Conservation (phyloP, 2,113 vertebrate genomes). For the Cromileptes altivelis region DNA sequence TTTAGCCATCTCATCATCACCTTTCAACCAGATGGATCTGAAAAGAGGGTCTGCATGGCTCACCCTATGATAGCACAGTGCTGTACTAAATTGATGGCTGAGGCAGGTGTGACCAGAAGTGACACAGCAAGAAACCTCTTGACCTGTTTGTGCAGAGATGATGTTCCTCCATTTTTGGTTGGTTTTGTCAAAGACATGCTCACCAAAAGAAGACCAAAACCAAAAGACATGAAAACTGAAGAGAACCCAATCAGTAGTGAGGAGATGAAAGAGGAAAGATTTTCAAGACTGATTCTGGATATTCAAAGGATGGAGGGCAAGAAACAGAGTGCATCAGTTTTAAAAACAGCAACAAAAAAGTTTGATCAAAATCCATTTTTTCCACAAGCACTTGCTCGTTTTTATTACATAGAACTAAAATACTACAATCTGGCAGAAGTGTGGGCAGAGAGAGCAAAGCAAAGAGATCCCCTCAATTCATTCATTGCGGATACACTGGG, state of each 20-base stretch:
- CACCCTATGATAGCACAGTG: conserved; percentile 46
- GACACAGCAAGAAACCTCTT: conserved; percentile 34
- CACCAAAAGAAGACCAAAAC: conserved; percentile 38
- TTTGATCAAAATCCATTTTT: conserved; percentile 23
- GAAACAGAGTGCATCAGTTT: conserved; percentile 4
- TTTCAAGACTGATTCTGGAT: conserved; percentile 62
- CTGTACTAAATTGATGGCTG: neutral
- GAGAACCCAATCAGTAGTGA: neutral
- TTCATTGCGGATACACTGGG: conserved; percentile 74
- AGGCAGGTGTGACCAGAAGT: conserved; percentile 47
- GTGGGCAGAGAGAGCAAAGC: conserved; percentile 48
- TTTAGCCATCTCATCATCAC: conserved; percentile 49
- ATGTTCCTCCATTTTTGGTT: neutral
- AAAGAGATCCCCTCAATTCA: conserved; percentile 40
- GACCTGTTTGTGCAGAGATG: neutral
- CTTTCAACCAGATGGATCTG: neutral
- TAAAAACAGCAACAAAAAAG: neutral
- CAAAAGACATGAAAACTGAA: neutral
- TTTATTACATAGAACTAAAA: conserved; percentile 38
- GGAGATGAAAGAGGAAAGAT: neutral
- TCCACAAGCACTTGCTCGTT: conserved; percentile 68
- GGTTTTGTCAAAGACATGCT: conserved; percentile 59
- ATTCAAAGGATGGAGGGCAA: accelerated
- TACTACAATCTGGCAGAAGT: conserved; percentile 11
- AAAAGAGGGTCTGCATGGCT: conserved; percentile 36